Evolutionary conservation across 1,140 invertebrate genomes (phyloP).

Genomic region (Apis laboriosa): DNA sequence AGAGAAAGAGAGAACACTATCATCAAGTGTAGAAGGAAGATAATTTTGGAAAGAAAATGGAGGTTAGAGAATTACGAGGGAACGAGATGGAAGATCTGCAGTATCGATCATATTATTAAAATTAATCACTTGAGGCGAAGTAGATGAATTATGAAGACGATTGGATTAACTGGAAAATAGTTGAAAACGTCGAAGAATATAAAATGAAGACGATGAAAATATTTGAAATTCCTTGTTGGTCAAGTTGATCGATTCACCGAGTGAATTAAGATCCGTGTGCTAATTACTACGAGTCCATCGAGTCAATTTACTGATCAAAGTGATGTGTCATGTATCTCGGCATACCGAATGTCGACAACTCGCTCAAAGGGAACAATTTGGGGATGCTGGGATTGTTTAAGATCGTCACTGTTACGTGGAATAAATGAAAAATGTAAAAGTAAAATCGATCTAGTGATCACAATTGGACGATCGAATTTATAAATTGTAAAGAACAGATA

Average conservation of each 20-base stretch:
- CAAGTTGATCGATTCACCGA: not conserved
- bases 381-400: not conserved
- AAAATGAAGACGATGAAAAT: not conserved
- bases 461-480: not conserved
- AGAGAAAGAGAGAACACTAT: not conserved
- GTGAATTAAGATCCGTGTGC: not conserved
- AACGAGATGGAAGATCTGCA: not conserved
- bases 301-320: constrained; percentile 34
- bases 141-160: not conserved
- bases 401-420: not conserved
- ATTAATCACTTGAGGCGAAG: not conserved
- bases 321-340: not conserved
- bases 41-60: not conserved
- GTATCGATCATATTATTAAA: not conserved
- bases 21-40: not conserved
- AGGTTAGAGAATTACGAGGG: not conserved
- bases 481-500: not conserved
- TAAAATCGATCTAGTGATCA: not conserved
- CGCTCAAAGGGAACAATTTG: constrained; percentile 27
- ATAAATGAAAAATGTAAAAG: not conserved
- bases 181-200: too few species aligned
- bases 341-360: not conserved
- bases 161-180: too few species aligned
- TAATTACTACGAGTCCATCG: constrained; percentile 7
- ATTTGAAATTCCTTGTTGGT: not conserved